A percentile compares a stretch with the other conserved stretches of the same genome.
phyloP scores from a whole-genome alignment of 2,797 vertebrate species.

The Loriculus beryllinus region DNA sequence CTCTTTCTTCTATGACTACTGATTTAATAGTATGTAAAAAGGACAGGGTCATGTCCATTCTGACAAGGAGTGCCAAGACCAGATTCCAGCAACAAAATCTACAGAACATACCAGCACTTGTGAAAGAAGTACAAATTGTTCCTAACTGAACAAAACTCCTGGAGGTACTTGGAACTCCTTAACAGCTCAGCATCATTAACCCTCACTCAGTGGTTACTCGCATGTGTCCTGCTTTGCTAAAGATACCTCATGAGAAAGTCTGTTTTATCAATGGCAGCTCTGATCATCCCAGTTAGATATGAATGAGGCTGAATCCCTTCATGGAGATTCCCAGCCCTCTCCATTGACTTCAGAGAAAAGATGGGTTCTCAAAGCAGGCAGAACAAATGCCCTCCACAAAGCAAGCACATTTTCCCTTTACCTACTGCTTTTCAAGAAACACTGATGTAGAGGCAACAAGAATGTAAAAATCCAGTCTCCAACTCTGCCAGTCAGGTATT shows the following conservation, averaged over 20 bases:
- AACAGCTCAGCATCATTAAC: neutral
- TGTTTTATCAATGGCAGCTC: neutral
- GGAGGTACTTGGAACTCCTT: neutral
- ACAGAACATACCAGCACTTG: neutral
- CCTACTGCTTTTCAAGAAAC: neutral
- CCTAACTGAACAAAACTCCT: neutral
- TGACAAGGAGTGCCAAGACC: neutral
- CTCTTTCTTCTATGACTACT: neutral
- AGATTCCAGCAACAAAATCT: neutral
- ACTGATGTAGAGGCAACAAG: neutral
- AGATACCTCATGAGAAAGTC: neutral
- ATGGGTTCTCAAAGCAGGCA: neutral
- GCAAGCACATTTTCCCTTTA: rapidly evolving
- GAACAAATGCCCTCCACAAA: neutral
- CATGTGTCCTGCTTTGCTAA: neutral
- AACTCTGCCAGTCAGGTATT: neutral
- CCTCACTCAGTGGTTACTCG: neutral
- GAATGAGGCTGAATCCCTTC: neutral
- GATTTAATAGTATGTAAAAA: neutral
- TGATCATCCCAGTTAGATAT: neutral
- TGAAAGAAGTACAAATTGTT: neutral
- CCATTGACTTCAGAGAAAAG: neutral
- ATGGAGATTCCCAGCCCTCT: neutral
- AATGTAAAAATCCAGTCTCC: neutral
- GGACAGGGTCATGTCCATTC: neutral